Evolutionary conservation across 2,888 invertebrate species (phyloP).

Genomic region (Drosophila borealis): DNA sequence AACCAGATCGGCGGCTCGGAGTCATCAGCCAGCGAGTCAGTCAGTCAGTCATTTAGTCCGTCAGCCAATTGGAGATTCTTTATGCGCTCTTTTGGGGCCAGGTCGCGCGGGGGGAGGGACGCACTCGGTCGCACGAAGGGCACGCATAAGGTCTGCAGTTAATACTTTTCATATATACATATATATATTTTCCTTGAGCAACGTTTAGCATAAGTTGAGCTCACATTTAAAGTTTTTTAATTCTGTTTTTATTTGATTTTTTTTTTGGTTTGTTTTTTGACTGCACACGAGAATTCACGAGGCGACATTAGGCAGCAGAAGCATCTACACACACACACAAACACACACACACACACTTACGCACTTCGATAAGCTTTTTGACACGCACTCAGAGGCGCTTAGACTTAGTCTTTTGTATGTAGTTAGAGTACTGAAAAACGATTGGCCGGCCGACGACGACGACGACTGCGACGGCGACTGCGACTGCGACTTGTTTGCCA

Average conservation of each 20-base stretch:
- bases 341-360: neutral
- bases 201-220: conserved; percentile 56
- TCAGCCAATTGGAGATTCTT: conserved; percentile 72
- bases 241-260: neutral
- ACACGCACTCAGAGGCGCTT: conserved; percentile 31
- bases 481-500: conserved; percentile 49
- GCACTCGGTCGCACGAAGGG: conserved; percentile 57
- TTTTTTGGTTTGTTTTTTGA: conserved; percentile 27
- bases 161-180: conserved; percentile 33
- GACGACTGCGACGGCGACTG: neutral
- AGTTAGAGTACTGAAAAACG: conserved; percentile 15
- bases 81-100: conserved; percentile 56
- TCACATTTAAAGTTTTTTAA: conserved; percentile 24
- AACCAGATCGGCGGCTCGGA: conserved; percentile 42
- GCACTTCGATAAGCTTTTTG: conserved; percentile 41
- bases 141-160: conserved; percentile 74
- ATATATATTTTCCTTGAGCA: conserved; percentile 61
- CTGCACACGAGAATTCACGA: conserved; percentile 50
- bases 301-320: conserved; percentile 18
- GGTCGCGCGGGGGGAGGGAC: conserved; percentile 3
- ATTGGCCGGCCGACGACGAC: conserved; percentile 18
- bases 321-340: conserved; percentile 1
- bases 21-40: conserved; percentile 32
- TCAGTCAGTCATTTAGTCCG: conserved; percentile 30
- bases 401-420: conserved; percentile 10